These are phyloP conservation scores for Callocephalon fimbriatum DNA, from an alignment of 2,113 vertebrate genomes.

Conservation along the genomic window DNA sequence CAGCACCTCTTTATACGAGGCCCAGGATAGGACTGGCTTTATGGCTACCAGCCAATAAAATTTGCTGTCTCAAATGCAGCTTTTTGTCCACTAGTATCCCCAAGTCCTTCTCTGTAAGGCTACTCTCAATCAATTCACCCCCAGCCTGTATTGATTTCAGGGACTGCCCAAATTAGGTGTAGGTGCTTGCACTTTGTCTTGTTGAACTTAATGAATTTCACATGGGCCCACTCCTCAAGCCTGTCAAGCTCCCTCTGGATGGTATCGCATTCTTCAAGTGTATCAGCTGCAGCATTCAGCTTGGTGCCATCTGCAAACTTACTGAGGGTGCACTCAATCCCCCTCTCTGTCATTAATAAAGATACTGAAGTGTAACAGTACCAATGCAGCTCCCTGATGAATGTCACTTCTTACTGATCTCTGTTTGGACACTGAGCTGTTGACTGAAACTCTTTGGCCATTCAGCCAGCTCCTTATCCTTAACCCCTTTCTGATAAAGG, in stretches of 20 bases:
- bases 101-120: not conserved
- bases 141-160: not conserved
- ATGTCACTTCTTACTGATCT: not conserved
- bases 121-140: not conserved
- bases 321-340: not conserved
- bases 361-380: too few species aligned
- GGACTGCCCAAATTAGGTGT: accelerated
- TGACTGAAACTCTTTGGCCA: not conserved
- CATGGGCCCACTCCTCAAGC: accelerated
- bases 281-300: not conserved
- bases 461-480: not conserved
- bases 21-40: not conserved
- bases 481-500: not conserved
- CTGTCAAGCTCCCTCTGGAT: not conserved
- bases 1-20: not conserved
- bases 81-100: not conserved
- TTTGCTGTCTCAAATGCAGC: not conserved
- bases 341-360: not conserved
- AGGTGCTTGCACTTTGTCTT: not conserved
- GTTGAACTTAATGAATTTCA: not conserved
- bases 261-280: not conserved
- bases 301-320: not conserved
- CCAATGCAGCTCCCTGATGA: not conserved
- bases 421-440: not conserved
- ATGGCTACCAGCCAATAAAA: not conserved